phyloP scores from a whole-genome alignment of 2,888 invertebrate genomes.

The Isotomurus palustris region DNA sequence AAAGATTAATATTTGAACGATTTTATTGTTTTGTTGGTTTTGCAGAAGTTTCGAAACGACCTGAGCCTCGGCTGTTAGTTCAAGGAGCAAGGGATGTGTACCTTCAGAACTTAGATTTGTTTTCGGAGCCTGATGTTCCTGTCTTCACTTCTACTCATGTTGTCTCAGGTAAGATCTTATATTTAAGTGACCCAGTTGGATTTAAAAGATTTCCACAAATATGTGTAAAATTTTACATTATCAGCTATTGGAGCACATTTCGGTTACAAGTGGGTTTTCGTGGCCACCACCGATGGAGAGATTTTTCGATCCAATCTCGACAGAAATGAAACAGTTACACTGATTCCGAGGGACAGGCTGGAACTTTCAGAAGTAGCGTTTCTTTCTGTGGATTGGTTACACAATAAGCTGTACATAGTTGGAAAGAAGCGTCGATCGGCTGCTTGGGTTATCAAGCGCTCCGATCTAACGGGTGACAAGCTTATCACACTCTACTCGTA shows the following conservation, averaged over 20 bases:
- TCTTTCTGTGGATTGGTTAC: slow-evolving; percentile 80
- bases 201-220: not conserved
- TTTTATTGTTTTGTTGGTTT: not conserved
- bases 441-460: slow-evolving; percentile 70
- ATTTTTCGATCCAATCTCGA: slow-evolving; percentile 22
- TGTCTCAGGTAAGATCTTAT: slow-evolving; percentile 5
- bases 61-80: slow-evolving; percentile 38
- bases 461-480: slow-evolving; percentile 67
- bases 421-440: slow-evolving; percentile 55
- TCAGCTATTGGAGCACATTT: slow-evolving; percentile 39
- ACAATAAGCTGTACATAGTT: slow-evolving; percentile 74
- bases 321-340: slow-evolving; percentile 12
- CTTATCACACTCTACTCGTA: slow-evolving; percentile 67
- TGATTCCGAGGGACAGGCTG: slow-evolving; percentile 47
- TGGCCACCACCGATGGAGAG: slow-evolving; percentile 37
- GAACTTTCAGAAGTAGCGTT: slow-evolving; percentile 53
- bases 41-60: slow-evolving; percentile 23
- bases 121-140: slow-evolving; percentile 38
- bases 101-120: slow-evolving; percentile 39
- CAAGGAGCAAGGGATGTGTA: slow-evolving; percentile 41
- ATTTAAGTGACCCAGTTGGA: not conserved
- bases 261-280: slow-evolving; percentile 40
- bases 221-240: not conserved
- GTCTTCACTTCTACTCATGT: slow-evolving; percentile 22
- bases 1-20: not conserved